Conservation (phyloP, 1,140 invertebrate genomes). For the Tetragnatha versicolor region DNA sequence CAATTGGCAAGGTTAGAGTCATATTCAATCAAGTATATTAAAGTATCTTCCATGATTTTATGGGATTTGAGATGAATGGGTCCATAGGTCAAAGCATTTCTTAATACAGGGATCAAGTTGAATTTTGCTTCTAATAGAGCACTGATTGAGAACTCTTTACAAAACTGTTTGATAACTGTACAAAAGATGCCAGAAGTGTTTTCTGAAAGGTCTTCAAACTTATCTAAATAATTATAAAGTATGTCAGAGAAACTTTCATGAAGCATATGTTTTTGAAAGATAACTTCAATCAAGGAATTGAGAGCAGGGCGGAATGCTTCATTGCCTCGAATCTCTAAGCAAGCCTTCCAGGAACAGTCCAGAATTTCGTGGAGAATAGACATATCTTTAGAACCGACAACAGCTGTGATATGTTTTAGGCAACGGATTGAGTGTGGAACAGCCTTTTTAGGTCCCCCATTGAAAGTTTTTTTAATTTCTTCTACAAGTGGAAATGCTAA, state of each 20-base stretch:
- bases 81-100: conserved; percentile 45
- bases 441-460: conserved; percentile 15
- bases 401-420: background rate
- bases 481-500: background rate
- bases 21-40: conserved; percentile 19
- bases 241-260: background rate
- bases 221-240: conserved; percentile 12
- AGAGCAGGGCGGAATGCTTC: conserved; percentile 21
- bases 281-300: conserved; percentile 2
- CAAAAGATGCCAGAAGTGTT: conserved; percentile 34
- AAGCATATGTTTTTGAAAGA: conserved; percentile 35
- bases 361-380: background rate
- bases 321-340: conserved; percentile 33
- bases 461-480: background rate
- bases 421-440: background rate
- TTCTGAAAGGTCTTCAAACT: conserved; percentile 16
- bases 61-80: conserved; percentile 58
- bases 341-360: background rate
- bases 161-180: conserved; percentile 19
- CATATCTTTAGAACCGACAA: background rate
- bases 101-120: background rate
- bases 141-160: background rate
- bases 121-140: conserved; percentile 10
- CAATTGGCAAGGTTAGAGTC: background rate
- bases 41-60: conserved; percentile 53